A percentile compares a stretch with the other conserved stretches of the same genome.
Conservation (phyloP, 1,140 invertebrate genomes). For the Cydia splendana region DNA sequence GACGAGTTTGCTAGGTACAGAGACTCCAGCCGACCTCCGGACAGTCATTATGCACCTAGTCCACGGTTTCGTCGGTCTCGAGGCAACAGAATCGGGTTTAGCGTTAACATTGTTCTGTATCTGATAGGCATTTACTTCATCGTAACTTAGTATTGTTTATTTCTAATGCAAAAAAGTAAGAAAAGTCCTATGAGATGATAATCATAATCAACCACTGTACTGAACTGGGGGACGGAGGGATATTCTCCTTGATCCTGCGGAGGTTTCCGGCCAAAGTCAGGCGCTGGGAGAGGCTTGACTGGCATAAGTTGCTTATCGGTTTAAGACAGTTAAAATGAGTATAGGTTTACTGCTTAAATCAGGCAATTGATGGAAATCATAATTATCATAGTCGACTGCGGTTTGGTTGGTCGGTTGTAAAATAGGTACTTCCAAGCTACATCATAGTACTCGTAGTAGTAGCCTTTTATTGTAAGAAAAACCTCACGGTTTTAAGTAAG, state of each 20-base stretch:
- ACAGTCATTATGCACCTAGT: constrained; percentile 42
- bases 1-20: constrained; percentile 43
- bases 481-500: too few species aligned
- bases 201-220: constrained; percentile 68
- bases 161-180: not conserved
- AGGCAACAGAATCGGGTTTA: not conserved
- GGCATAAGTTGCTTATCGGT: constrained; percentile 42
- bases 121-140: not conserved
- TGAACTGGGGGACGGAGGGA: constrained; percentile 55
- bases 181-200: constrained; percentile 46
- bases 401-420: too few species aligned
- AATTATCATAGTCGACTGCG: too few species aligned
- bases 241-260: constrained; percentile 62
- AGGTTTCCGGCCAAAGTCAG: constrained; percentile 52
- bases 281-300: constrained; percentile 61
- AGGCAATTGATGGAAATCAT: too few species aligned
- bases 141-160: not conserved
- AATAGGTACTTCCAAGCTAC: too few species aligned
- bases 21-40: constrained; percentile 43
- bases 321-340: too few species aligned
- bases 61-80: not conserved
- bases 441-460: too few species aligned
- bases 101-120: not conserved
- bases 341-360: too few species aligned
- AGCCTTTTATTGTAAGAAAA: too few species aligned